Evolutionary conservation across 2,113 vertebrate species (phyloP), one percentile per base, ranked within the genome.

Genomic region (Sitta europaea): DNA sequence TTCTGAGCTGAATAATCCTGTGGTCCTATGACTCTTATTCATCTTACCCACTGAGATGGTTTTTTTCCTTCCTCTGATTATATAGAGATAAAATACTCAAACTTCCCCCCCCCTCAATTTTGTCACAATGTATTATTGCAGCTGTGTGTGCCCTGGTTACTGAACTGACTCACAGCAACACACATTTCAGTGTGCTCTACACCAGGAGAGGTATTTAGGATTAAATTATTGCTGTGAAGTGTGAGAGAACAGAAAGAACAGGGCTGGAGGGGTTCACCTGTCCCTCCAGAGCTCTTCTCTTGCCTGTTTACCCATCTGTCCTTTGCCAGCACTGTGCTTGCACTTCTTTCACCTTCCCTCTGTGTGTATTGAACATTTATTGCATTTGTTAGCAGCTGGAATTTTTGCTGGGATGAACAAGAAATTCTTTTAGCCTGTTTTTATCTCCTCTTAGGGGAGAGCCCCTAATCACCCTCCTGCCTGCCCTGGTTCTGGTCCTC

Each of bases 211-310:
- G 20, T 19, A 8, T 76, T 83, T 61, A 11, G 58, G 38, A 54
- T 42, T 7, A 28, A 78, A 14, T 50, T 23, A 16, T 11, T 73
- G 20, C 66, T 87, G 25, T n/a, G 35, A 81, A 50, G 38, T 50
- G 43, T 8, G 71, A 47, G 35, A 13, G 48, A 62, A 38, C 35
- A 54, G 53, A 81, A 90, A 81, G 33, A 28, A 24, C 14, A 14
- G 23, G 61, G 33, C 55, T 58, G 24, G 33, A 70, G 81, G 38
- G 20, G 5, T 29, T 91, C 73, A 84, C 47, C 33, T 94, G 51
- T 73, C 29, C 19, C 25, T 42, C 1, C 21, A 54, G 58, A 21
- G 43, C 15, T 81, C 0, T 0, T 53, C 36, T 75, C 1, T 0
- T 87, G 72, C 13, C 35, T 25, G 2, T 68, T 72, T 45, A 63